Evolutionary conservation across 2,888 invertebrate genomes (phyloP).

Genomic region (Sepiola atlantica): DNA sequence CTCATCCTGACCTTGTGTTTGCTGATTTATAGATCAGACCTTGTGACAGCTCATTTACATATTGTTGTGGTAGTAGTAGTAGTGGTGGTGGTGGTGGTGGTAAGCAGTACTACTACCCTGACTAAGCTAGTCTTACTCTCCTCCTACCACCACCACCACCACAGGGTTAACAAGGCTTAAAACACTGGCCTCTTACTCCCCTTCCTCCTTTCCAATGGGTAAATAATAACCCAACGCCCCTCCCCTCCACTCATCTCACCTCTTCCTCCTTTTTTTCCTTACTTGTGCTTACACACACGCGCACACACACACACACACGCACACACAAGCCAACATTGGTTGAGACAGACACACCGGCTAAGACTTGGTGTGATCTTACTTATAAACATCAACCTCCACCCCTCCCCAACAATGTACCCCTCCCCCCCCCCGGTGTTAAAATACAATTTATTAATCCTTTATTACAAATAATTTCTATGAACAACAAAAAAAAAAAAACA

Average conservation of each 20-base stretch:
- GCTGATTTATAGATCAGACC: conserved; percentile 41
- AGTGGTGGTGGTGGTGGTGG: too few species aligned
- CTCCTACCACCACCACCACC: neutral
- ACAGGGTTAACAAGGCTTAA: conserved; percentile 1
- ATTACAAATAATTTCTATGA: neutral
- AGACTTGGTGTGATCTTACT: neutral
- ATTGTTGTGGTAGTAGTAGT: neutral
- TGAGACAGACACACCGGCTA: too few species aligned
- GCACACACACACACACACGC: neutral
- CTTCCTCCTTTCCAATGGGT: conserved; percentile 20
- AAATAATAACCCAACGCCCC: neutral
- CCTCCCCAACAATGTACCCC: neutral
- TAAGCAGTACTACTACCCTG: neutral
- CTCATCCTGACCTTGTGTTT: conserved; percentile 39
- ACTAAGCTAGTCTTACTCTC: neutral
- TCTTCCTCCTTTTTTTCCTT: neutral
- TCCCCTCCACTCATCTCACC: neutral
- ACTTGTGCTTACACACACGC: neutral
- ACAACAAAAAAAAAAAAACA: neutral
- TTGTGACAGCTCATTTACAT: conserved; percentile 44
- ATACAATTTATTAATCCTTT: neutral
- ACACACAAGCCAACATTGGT: neutral
- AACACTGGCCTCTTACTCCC: neutral
- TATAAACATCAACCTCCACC: neutral
- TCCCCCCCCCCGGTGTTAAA: neutral